A percentile compares a stretch with the other conserved stretches of the same genome.
phyloP scores from a whole-genome alignment of 2,797 vertebrate species.

The Arctocebus calabarensis region DNA sequence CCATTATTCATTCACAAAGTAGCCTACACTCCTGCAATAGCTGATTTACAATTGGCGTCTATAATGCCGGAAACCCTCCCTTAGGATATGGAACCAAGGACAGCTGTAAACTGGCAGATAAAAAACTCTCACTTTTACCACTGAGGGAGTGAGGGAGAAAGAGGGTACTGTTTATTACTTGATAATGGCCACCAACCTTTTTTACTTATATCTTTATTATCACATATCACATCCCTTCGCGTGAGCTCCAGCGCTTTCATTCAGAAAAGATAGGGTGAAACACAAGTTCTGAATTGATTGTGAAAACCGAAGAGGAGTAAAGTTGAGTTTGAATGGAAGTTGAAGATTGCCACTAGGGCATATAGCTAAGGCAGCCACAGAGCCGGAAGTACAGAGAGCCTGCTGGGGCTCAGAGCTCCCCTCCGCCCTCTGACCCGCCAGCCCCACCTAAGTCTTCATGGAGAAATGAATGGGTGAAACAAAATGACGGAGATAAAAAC shows the following conservation, averaged over 20 bases:
- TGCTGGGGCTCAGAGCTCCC: fast-evolving
- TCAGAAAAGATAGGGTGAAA: fast-evolving
- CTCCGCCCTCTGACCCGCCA: not conserved
- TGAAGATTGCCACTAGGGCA: not conserved
- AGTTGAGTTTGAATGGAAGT: not conserved
- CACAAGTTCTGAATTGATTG: not conserved
- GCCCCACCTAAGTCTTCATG: not conserved
- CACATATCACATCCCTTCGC: not conserved
- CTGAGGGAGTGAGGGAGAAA: not conserved
- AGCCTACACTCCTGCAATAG: not conserved
- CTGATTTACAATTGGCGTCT: not conserved
- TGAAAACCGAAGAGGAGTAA: not conserved
- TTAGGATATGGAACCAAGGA: too few species aligned
- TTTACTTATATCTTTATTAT: too few species aligned
- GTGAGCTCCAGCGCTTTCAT: too few species aligned
- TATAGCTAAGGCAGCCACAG: not conserved
- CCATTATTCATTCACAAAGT: not conserved
- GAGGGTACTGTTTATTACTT: too few species aligned
- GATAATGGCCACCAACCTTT: not conserved
- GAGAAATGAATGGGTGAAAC: not conserved
- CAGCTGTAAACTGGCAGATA: not conserved
- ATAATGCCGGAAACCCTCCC: not conserved
- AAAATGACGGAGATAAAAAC: not conserved
- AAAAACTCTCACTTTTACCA: not conserved
- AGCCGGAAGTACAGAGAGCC: not conserved